Evolutionary conservation across 2,113 vertebrate species (phyloP).

Genomic region (Indri indri): DNA sequence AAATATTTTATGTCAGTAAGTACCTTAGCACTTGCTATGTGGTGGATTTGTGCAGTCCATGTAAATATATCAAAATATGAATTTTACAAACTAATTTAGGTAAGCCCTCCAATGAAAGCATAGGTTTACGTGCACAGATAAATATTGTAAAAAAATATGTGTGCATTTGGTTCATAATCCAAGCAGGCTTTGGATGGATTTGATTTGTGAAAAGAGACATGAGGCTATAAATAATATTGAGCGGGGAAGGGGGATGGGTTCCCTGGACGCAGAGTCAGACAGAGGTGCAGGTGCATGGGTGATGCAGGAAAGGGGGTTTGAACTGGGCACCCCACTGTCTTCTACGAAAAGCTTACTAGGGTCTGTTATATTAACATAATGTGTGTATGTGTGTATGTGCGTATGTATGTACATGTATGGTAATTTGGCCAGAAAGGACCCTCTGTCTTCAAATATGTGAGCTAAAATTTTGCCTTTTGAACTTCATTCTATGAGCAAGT

Average conservation of each 20-base stretch:
- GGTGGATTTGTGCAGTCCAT: neutral
- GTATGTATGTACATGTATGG: neutral
- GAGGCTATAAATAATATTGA: neutral
- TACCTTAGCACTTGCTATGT: neutral
- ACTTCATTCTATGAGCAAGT: neutral
- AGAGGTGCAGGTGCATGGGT: neutral
- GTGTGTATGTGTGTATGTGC: too few species aligned
- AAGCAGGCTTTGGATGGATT: neutral
- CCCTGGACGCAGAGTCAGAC: neutral
- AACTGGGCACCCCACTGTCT: neutral
- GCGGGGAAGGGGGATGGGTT: neutral
- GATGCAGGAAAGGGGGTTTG: neutral
- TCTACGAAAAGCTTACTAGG: neutral
- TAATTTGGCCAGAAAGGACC: neutral
- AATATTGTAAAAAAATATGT: neutral
- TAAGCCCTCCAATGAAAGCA: neutral
- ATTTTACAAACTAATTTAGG: neutral
- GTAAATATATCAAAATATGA: neutral
- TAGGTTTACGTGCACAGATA: neutral
- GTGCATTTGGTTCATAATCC: neutral
- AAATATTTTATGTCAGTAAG: constrained; percentile 31
- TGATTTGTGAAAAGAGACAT: neutral
- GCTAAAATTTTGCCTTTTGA: neutral
- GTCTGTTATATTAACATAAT: neutral
- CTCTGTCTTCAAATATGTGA: neutral